Evolutionary conservation across 2,888 invertebrate species (phyloP), one percentile per base, ranked within the genome.

Genomic region (Chaetogeoica ovagalla): DNA sequence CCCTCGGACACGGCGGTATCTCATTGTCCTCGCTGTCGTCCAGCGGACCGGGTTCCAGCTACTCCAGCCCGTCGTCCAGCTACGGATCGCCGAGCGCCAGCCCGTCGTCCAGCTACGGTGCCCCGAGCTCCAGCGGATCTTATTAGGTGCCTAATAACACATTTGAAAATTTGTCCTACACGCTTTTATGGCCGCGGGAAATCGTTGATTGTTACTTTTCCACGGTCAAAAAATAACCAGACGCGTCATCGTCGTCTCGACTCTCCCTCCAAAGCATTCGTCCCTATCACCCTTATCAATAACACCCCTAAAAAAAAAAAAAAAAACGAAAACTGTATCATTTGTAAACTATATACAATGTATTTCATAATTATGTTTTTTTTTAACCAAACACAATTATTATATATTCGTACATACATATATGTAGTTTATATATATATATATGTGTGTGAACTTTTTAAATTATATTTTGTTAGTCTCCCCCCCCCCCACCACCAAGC

Each of bases 81-180:
- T 84, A 84, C 84, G 85, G 84, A 73, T 82, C 84, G n/a, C 85
- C 84, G 3, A 83, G 83, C 60, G 84, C 83, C 39, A 83, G 83
- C 63, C 84, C 84, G 55, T 84, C 83, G 8, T 81, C 84, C 48
- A 82, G 82, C 79, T 84, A 85, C 83, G 85, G 84, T 69, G 83
- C 84, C 48, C 85, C 84, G 13, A 84, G 84, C 60, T 83, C 83
- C 65, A 75, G 82, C 70, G 84, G 84, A 72, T 83, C 84, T 30
- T 84, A 84, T 83, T 84, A 84, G 65, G 48, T 17, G 62, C 30
- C 43, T 23, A 6, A 60, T 17, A 15, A 43, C n/a, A 30, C 30
- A 4, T n/a, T 37, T 9, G 17, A 39, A 2, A 2, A 59, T 39
- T 17, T 21, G 19, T 75, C 37, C n/a, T 37, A 59, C 57, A 19